Evolutionary conservation across 2,888 invertebrate species (phyloP), one percentile per base, ranked within the genome.

Genomic region (Phengaris arion): DNA sequence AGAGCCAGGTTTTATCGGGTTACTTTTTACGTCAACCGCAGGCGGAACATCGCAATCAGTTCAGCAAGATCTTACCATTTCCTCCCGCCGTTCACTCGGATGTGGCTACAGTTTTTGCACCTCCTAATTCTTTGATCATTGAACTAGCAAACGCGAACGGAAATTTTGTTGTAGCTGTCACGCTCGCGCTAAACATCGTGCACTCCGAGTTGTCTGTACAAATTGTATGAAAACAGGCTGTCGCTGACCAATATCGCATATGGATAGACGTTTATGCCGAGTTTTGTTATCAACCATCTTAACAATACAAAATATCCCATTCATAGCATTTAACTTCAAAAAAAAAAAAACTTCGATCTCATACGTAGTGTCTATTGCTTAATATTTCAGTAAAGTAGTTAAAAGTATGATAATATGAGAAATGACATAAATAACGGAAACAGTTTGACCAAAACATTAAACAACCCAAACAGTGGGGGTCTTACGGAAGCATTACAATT

Each of bases 31-130:
- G 6, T 22, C 15, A 22, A 70, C 70, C 70, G 51, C 70, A 70
- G 22, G 1, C 70, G 70, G 70, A 70, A 70, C 70, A 48, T 64
- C 64, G 70, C 51, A 70, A 70, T 70, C 70, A 70, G 70, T 70
- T 70, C 51, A 15, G 70, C 70, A 70, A 12, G 70, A 70, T 70
- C 70, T 70, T 48, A 70, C 51, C 48, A 70, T 72, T 72, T 72
- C 72, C 72, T 54, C 52, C 8, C 72, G 15, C 12, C 54, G 54
- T 7, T 52, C 52, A 22, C 72, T 72, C 51, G 72, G 72, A 72
- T 72, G 72, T 72, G 72, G 72, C 72, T 54, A 35, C 52, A 13
- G 52, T 69, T 72, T 72, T 72, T 72, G 72, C 72, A 72, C 6
- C 22, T 64, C 64, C 64, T 6, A 64, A 64, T 64, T 64, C 13